A percentile compares a stretch with the other conserved stretches of the same genome.
phyloP scores from a whole-genome alignment of 53 echinoderm and acorn worm species.

The Astropecten irregularis region DNA sequence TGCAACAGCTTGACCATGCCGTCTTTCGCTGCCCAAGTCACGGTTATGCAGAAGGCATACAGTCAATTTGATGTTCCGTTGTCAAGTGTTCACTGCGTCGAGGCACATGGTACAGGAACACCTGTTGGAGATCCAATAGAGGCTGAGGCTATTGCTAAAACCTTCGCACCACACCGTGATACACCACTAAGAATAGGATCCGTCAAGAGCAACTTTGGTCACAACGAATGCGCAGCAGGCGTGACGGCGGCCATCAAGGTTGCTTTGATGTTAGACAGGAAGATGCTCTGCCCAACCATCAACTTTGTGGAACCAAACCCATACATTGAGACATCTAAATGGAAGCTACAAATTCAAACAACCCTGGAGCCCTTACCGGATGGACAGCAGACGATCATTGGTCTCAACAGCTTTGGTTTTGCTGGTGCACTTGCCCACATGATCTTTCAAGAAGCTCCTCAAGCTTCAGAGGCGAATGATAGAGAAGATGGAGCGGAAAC shows the following conservation, averaged over 20 bases:
- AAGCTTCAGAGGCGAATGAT: no score
- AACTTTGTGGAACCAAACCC: slow-evolving; percentile 84
- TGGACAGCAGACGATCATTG: slow-evolving; percentile 50
- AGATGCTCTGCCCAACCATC: slow-evolving; percentile 70
- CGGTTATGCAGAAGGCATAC: slow-evolving; percentile 77
- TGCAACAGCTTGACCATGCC: slow-evolving; percentile 87
- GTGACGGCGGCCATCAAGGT: slow-evolving; percentile 79
- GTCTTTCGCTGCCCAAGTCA: slow-evolving; percentile 61
- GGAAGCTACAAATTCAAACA: slow-evolving; percentile 78
- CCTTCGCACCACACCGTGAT: slow-evolving; percentile 54
- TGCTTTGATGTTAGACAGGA: neutral
- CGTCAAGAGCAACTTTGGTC: no score
- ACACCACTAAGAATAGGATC: slow-evolving; percentile 77
- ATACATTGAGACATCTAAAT: slow-evolving; percentile 72
- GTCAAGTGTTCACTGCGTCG: slow-evolving; percentile 73
- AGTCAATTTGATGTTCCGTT: slow-evolving; percentile 68
- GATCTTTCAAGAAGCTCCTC: slow-evolving; percentile 83
- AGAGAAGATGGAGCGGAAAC: no score
- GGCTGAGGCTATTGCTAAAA: slow-evolving; percentile 77
- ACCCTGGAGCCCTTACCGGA: slow-evolving; percentile 57
- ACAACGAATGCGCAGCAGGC: slow-evolving; percentile 85
- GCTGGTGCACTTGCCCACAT: slow-evolving; percentile 86
- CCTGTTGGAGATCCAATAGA: slow-evolving; percentile 91
- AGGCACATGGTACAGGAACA: slow-evolving; percentile 95
- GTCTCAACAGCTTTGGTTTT: slow-evolving; percentile 91